Conservation (phyloP, 2,888 invertebrate species). For the Drosophila tripunctata region DNA sequence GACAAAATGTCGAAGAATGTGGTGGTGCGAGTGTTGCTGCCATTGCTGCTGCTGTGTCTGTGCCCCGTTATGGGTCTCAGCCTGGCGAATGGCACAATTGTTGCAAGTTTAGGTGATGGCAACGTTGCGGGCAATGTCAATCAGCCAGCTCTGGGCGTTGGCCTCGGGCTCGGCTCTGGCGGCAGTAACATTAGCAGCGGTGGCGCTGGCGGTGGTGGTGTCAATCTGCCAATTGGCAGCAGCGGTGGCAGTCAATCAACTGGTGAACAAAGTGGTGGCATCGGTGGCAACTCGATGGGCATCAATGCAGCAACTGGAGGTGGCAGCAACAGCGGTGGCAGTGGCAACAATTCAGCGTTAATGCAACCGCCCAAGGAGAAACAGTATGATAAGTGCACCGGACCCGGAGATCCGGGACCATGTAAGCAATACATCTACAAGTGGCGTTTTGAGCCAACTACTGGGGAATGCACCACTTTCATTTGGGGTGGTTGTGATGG, state of each 20-base stretch:
- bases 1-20: constrained; percentile 14
- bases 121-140: constrained; percentile 46
- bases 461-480: constrained; percentile 87
- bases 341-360: constrained; percentile 65
- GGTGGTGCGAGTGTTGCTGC: constrained; percentile 8
- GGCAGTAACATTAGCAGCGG: constrained; percentile 34
- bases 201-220: constrained; percentile 35
- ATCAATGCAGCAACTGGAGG: constrained; percentile 18
- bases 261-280: constrained; percentile 30
- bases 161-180: constrained; percentile 21
- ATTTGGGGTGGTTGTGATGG: constrained; percentile 89
- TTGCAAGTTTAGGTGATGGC: constrained; percentile 45
- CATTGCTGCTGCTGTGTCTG: constrained; percentile 18
- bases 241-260: constrained; percentile 33
- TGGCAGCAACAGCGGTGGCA: constrained; percentile 19
- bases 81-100: constrained; percentile 50
- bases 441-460: constrained; percentile 87
- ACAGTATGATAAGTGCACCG: constrained; percentile 83
- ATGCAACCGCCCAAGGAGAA: constrained; percentile 80
- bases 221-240: constrained; percentile 30
- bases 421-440: constrained; percentile 88
- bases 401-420: constrained; percentile 85
- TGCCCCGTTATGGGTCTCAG: constrained; percentile 28
- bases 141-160: constrained; percentile 41
- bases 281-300: constrained; percentile 31